Percentiles rank a stretch among this genome's conserved stretches.
Conservation (phyloP, 1,140 invertebrate genomes). For the Araneus ventricosus region DNA sequence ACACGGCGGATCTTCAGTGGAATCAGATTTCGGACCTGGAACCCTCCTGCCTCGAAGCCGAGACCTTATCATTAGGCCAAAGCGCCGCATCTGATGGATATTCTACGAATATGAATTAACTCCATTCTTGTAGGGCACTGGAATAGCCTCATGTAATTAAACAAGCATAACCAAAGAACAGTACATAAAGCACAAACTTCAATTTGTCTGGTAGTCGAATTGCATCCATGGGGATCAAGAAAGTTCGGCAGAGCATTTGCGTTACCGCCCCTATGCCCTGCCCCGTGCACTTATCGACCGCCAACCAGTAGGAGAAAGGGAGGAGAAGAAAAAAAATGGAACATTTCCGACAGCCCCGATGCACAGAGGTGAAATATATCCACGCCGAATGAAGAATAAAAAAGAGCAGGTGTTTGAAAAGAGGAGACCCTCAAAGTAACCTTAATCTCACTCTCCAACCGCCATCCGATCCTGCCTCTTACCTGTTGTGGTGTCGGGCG, state of each 20-base stretch:
- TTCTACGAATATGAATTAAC: no score
- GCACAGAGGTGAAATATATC: not conserved
- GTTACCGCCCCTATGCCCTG: not conserved
- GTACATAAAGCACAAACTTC: no score
- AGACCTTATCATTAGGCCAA: no score
- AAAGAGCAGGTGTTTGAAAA: constrained; percentile 34
- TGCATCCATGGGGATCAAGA: not conserved
- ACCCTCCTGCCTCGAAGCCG: no score
- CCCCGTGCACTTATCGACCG: constrained; percentile 6
- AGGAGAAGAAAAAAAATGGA: constrained; percentile 35
- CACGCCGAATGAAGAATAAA: not conserved
- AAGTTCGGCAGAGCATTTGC: not conserved
- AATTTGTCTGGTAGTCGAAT: not conserved
- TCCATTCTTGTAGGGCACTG: no score
- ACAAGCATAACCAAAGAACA: no score
- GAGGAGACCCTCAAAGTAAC: constrained; percentile 52
- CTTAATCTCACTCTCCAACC: constrained; percentile 8
- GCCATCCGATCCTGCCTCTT: not conserved
- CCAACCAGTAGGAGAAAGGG: not conserved
- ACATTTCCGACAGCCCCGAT: constrained; percentile 61
- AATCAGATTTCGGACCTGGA: no score
- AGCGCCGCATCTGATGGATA: no score
- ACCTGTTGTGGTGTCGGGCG: constrained; percentile 12
- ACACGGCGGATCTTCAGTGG: no score
- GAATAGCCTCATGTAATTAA: no score